Evolutionary conservation across 1,140 invertebrate genomes (phyloP), one percentile per base, ranked within the genome.

Genomic region (Stegodyphus mimosarum): DNA sequence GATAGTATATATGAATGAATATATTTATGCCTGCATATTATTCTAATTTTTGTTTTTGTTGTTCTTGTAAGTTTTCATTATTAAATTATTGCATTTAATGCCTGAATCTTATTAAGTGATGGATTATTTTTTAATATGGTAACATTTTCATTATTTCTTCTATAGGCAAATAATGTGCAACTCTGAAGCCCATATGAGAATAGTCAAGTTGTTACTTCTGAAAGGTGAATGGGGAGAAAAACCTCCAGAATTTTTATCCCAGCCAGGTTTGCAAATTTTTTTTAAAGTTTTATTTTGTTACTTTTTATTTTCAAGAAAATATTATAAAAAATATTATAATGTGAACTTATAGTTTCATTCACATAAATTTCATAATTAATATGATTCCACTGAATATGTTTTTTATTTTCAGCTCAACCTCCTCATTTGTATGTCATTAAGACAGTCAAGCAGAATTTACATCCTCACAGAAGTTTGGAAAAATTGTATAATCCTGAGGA

Each of bases 201-300:
- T 95, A 86, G 92, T 95, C 86, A 94, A 95, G 89, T 89, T 94
- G 64, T 89, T 95, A 18, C 90, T 95, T 76, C 89, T 94, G n/a
- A 92, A 94, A 88, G 94, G 94, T 64, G 92, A 94, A 88, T 95
- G 94, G 94, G 93, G 93, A 87, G 93, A 94, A 90, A 91, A 89
- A 60, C 88, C 91, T 50, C 91, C 92, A 9, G 90, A 90, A 7
- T 86, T 89, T 75, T 69, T 78, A 18, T 49, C 72, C 7, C 10
- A 63, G 90, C 18, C 90, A 91, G 63, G 76, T 87, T 49, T 50
- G 9, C 49, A 48, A 66, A 2, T 7, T 77, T 77, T 60, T 33
- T 33, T 33, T 33, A 1, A 33, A 33, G 3, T 18, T 55, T 60
- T 74, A 33, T 48, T 13, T 71, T 13, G 50, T 53, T 15, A 55